phyloP scores from a whole-genome alignment of 2,113 vertebrate species.

The Mormyrus iriodes region DNA sequence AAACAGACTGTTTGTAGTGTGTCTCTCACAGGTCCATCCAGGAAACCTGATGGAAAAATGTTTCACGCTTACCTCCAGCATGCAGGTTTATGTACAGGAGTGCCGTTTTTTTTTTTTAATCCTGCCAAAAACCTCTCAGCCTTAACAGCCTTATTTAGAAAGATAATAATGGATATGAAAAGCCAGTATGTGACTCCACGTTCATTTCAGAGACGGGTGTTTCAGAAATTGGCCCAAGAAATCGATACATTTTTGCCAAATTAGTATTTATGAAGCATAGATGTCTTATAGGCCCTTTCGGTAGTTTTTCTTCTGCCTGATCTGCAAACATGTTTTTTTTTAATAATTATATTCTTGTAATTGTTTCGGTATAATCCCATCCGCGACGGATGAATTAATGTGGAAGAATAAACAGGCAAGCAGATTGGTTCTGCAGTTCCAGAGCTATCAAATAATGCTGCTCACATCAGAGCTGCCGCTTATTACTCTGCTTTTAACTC shows the following conservation, averaged over 20 bases:
- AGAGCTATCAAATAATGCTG: neutral
- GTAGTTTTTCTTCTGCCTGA: neutral
- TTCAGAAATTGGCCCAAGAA: neutral
- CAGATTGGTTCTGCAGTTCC: neutral
- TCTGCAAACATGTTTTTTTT: neutral
- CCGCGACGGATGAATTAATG: neutral
- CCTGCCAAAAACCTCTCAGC: neutral
- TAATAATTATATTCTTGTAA: neutral
- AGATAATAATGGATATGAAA: neutral
- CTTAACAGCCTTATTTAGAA: neutral
- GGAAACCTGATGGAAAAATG: neutral
- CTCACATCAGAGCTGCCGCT: neutral
- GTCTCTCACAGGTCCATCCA: neutral
- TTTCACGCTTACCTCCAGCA: neutral
- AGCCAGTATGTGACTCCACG: neutral
- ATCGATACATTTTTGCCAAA: constrained; percentile 1
- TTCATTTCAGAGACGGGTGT: neutral
- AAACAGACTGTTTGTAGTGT: neutral
- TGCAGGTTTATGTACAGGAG: neutral
- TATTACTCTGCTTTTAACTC: neutral
- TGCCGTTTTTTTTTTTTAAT: neutral
- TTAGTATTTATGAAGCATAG: neutral
- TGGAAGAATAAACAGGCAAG: neutral
- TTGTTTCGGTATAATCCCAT: neutral
- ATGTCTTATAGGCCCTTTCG: neutral